phyloP scores from a whole-genome alignment of 2,888 invertebrate species.

The Pristionchus mayeri region DNA sequence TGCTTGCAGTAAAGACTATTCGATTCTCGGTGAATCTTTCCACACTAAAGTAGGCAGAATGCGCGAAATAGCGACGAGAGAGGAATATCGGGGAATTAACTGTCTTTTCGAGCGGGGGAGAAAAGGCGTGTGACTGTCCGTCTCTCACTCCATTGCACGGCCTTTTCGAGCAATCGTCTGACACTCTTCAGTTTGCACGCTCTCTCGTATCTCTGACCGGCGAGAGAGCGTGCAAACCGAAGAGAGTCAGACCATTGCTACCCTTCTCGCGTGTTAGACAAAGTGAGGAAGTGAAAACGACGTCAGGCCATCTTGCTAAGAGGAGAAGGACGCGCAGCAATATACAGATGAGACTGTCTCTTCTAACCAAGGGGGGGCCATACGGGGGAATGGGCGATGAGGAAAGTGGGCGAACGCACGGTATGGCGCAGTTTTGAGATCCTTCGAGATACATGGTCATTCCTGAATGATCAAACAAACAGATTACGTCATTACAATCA shows the following conservation, averaged over 20 bases:
- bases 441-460: background rate
- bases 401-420: background rate
- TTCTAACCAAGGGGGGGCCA: too few species aligned
- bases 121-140: background rate
- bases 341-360: too few species aligned
- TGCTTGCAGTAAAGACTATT: too few species aligned
- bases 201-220: too few species aligned
- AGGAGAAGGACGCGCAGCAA: too few species aligned
- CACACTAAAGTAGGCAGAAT: background rate
- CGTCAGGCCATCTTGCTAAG: too few species aligned
- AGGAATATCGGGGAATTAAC: conserved; percentile 20
- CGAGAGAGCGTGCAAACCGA: background rate
- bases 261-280: background rate
- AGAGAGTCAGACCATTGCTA: background rate
- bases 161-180: background rate
- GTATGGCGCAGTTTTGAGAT: background rate
- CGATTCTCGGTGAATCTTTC: too few species aligned
- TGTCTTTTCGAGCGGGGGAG: conserved; percentile 24
- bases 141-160: background rate
- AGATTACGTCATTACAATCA: too few species aligned
- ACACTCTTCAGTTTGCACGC: too few species aligned
- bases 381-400: too few species aligned
- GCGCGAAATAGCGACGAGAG: background rate
- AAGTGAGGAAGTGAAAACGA: background rate
- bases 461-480: background rate